Evolutionary conservation across 1,140 invertebrate species (phyloP), one percentile per base, ranked within the genome.

Genomic region (Phymorhynchus buccinoides): DNA sequence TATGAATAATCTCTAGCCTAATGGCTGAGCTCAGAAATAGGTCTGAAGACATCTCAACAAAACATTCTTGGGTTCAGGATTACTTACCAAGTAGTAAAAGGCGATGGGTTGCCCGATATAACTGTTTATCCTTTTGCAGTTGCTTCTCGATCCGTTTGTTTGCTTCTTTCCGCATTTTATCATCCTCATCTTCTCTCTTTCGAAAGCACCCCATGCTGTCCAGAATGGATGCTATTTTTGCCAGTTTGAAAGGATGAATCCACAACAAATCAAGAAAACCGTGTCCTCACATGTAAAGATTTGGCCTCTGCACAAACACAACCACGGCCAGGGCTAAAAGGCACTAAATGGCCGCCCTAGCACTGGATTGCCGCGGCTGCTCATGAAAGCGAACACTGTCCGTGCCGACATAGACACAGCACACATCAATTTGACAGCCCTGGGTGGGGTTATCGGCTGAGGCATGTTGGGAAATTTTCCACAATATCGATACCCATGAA

Each of bases 121-220:
- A 96, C 95, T 99, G 98, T 95, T 99, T 99, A 94, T 99, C 99
- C 95, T 99, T 99, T 94, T 99, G 97, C 91, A 99, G 95, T 94
- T 99, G 98, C 94, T 97, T 96, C 93, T 99, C 99, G 94, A 99
- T 99, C 94, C 97, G 97, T 95, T 99, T 99, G 95, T 98, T 99
- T 90, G 97, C 96, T 93, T 98, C 96, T 94, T 98, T 98, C 94
- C 97, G 96, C 91, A 96, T 96, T 94, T 98, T 98, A 93, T 96
- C 96, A 94, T 99, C 98, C 95, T 99, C 98, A 83, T 91, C 89
- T 84, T 90, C 90, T 88, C 88, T 90, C 85, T 84, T 90, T 85
- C 87, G 85, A 86, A 91, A 92, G 89, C 92, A 93, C 89, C 92
- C 92, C 92, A 92, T 92, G 87, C 88, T 92, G 89, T 88, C 87